phyloP scores from a whole-genome alignment of 2,113 vertebrate species.

The Heterocephalus glaber region DNA sequence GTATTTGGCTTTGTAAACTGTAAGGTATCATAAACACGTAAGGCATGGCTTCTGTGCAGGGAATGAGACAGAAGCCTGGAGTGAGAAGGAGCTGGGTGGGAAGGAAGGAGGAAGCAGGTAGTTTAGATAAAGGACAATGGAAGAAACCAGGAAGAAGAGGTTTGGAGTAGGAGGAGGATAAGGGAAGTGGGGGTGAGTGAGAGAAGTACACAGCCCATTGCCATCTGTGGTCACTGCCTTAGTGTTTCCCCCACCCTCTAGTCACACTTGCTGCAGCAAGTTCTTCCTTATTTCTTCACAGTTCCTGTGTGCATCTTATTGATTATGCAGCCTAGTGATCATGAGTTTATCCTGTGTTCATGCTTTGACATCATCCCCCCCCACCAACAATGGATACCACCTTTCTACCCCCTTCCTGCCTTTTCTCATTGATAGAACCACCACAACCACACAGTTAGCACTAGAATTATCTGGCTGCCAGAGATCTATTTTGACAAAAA shows the following conservation, averaged over 20 bases:
- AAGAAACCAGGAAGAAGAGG: conserved; percentile 60
- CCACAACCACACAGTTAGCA: not conserved
- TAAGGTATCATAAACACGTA: not conserved
- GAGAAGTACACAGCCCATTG: not conserved
- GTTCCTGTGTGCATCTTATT: not conserved
- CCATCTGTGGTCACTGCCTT: not conserved
- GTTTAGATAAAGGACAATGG: conserved; percentile 53
- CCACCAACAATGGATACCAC: not conserved
- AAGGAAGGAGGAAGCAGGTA: conserved; percentile 53
- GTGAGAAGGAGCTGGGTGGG: conserved; percentile 50
- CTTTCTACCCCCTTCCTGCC: not conserved
- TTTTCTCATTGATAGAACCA: not conserved
- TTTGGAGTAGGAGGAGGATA: conserved; percentile 66
- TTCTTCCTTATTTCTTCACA: conserved; percentile 60
- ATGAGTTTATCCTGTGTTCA: not conserved
- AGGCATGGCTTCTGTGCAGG: conserved; percentile 34
- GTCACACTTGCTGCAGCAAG: not conserved
- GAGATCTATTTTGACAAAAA: conserved; percentile 2
- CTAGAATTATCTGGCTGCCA: not conserved
- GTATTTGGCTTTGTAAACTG: not conserved
- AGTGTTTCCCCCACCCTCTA: conserved; percentile 18
- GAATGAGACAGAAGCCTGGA: conserved; percentile 64
- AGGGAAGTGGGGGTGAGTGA: conserved; percentile 58
- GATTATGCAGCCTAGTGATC: not conserved
- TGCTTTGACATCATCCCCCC: not conserved